Conservation (phyloP, 2,797 vertebrate genomes). For the Sebastes aleutianus region DNA sequence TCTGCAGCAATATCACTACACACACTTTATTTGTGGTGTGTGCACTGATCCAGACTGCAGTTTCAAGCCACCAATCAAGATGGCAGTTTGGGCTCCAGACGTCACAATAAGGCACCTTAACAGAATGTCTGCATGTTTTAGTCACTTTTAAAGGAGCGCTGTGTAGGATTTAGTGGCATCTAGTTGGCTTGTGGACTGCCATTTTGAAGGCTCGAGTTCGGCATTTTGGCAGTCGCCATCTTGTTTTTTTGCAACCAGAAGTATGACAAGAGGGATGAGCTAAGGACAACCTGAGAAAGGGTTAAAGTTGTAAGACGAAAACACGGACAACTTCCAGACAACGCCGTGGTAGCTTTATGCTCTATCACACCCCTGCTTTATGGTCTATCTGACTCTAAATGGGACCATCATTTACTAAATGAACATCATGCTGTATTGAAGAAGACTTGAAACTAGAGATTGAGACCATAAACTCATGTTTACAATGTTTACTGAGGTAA, state of each 20-base stretch:
- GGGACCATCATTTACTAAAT: no score
- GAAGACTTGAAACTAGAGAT: no score
- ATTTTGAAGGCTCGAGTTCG: not conserved
- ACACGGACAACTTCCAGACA: no score
- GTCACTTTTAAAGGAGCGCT: not conserved
- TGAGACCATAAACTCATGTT: not conserved
- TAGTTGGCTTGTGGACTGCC: not conserved
- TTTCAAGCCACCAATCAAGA: not conserved
- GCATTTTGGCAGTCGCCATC: no score
- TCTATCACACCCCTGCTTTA: no score
- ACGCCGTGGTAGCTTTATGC: no score
- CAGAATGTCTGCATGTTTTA: constrained; percentile 35
- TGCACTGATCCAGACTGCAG: not conserved
- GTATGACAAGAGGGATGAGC: not conserved
- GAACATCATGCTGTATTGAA: no score
- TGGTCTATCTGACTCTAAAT: no score
- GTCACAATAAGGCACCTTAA: not conserved
- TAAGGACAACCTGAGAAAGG: not conserved
- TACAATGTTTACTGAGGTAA: not conserved
- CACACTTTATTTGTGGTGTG: not conserved
- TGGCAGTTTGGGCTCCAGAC: not conserved
- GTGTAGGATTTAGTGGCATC: not conserved
- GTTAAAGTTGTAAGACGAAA: no score
- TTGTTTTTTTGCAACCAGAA: not conserved
- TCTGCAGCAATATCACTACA: not conserved